phyloP scores from a whole-genome alignment of 2,888 invertebrate species.

The Leptinotarsa juncta region DNA sequence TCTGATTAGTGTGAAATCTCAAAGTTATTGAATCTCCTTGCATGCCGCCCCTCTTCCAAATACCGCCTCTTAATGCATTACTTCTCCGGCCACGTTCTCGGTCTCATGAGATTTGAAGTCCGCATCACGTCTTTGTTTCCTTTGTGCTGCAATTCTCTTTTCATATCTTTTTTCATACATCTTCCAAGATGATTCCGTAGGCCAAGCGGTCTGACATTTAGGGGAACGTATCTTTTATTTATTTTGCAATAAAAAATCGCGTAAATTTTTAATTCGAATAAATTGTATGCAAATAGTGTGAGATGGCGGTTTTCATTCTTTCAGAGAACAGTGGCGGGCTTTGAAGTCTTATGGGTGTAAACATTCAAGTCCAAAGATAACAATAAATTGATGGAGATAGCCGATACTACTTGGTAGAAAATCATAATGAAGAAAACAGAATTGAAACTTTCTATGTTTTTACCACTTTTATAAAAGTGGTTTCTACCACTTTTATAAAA shows the following conservation, averaged over 20 bases:
- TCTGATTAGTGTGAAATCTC: slow-evolving; percentile 38
- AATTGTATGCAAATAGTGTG: slow-evolving; percentile 37
- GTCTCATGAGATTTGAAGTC: slow-evolving; percentile 51
- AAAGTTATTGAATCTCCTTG: slow-evolving; percentile 37
- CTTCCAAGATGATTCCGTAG: slow-evolving; percentile 60
- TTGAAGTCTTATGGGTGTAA: no score
- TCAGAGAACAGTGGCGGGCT: neutral
- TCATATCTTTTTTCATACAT: slow-evolving; percentile 63
- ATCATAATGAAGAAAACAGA: no score
- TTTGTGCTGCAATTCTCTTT: slow-evolving; percentile 64
- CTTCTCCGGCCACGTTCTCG: slow-evolving; percentile 38
- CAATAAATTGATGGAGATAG: no score
- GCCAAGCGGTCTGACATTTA: slow-evolving; percentile 60
- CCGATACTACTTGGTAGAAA: no score
- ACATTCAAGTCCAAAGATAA: no score
- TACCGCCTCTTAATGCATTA: slow-evolving; percentile 42
- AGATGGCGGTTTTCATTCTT: slow-evolving; percentile 22
- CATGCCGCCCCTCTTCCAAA: slow-evolving; percentile 29
- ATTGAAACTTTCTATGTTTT: no score
- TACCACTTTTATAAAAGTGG: no score
- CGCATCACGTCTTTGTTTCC: slow-evolving; percentile 59
- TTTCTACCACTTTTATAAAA: no score
- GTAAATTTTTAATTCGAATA: slow-evolving; percentile 59
- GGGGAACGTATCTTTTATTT: slow-evolving; percentile 60
- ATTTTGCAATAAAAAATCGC: slow-evolving; percentile 58